Evolutionary conservation across 2,888 invertebrate genomes (phyloP), one percentile per base, ranked within the genome.

Genomic region (Acrocera orbiculus): DNA sequence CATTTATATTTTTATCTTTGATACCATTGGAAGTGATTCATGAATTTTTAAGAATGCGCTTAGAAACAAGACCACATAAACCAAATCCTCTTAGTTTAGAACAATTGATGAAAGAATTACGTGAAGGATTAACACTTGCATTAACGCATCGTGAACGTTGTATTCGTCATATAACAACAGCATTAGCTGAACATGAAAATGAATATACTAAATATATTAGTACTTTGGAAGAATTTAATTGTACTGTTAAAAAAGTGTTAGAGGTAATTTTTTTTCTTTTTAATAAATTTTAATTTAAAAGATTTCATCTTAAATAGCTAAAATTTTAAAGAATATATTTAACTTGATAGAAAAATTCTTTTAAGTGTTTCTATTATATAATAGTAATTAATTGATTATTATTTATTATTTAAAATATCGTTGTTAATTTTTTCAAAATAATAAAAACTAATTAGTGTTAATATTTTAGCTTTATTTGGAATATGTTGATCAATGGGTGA

Each of bases 1-100:
- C 79, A 40, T 93, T 87, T 62, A 67, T 92, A 33, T 85, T 90
- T 56, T 67, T 93, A 11, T 75, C 82, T 38, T 72, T 78, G 32
- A 73, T 92, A 32, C 83, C 87, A 16, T 62, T 95, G 49, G 87
- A 92, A 58, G 76, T 90, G n/a, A 77, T 89, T 40, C 83, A 90
- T 52, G 90, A 93, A 59, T 92, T 89, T 62, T 64, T 93, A 27
- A 64, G 75, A 39, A 75, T 92, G 66, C 64, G 90, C 27, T 63
- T 90, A 24, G 87, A 90, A 52, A 76, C 80, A 39, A 73, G 78
- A 37, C 83, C 85, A 0, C 70, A 71, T 15, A 75, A 80, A 31
- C 90, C 90, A 1, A 87, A 86, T 31, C 76, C 80, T 6, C 68
- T 90, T 28, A 87, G 87, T 44, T 73, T 90, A 28, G 71, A 82